These are phyloP conservation scores for Scolopax bukidnonensis DNA, from an alignment of 2,797 vertebrate genomes.

Conservation along the genomic window DNA sequence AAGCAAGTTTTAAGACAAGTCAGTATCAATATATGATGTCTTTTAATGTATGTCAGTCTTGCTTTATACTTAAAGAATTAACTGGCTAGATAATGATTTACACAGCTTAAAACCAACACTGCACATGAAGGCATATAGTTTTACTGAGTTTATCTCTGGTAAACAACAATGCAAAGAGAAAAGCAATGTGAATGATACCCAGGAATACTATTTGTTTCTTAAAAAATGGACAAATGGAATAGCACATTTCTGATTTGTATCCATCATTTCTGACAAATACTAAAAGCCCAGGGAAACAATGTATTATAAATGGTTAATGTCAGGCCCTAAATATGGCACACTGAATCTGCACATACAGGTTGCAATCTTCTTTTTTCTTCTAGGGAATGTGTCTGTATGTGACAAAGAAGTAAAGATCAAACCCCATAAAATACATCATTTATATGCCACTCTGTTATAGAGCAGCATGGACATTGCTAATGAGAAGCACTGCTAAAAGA, in stretches of 20 bases:
- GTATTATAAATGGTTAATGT: not conserved
- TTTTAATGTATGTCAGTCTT: not conserved
- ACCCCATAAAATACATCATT: constrained; percentile 92
- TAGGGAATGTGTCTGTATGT: constrained; percentile 79
- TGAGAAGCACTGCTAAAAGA: constrained; percentile 87
- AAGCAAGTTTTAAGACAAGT: constrained; percentile 8
- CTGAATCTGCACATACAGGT: constrained; percentile 59
- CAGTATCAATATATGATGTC: not conserved
- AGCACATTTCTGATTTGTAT: not conserved
- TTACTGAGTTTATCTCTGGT: not conserved
- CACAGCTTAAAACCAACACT: not conserved
- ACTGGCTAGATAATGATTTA: not conserved
- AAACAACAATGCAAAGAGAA: not conserved
- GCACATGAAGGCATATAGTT: not conserved
- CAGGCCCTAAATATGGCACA: constrained; percentile 5
- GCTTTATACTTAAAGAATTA: not conserved
- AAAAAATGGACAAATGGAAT: not conserved
- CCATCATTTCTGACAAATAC: not conserved
- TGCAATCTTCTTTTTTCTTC: constrained; percentile 20
- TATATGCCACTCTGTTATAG: constrained; percentile 88
- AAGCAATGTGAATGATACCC: not conserved
- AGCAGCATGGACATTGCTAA: constrained; percentile 90
- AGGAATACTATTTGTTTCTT: not conserved
- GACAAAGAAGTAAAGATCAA: constrained; percentile 87
- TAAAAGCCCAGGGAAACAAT: not conserved